A percentile compares a stretch with the other conserved stretches of the same genome.
These are phyloP conservation scores for Cancer borealis DNA, from an alignment of 2,888 invertebrate species.

Conservation along the genomic window DNA sequence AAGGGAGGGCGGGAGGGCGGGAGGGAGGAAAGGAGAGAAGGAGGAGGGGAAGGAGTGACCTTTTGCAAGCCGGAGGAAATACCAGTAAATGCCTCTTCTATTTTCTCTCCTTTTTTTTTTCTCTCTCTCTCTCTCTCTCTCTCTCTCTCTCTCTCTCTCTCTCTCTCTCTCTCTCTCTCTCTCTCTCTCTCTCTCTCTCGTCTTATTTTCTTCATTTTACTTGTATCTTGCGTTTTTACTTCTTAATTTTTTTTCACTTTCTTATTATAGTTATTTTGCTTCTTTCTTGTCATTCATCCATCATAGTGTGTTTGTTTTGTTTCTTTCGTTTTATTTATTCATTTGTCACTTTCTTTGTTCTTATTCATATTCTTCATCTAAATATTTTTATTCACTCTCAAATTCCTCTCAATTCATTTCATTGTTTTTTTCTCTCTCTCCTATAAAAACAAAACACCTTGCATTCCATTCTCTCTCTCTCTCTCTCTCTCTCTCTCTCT, in stretches of 20 bases:
- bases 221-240: background rate
- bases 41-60: background rate
- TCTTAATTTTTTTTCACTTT: background rate
- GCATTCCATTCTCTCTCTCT: background rate
- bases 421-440: background rate
- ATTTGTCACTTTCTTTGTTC: background rate
- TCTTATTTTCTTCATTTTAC: background rate
- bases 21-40: background rate
- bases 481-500: background rate
- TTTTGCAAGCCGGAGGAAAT: background rate
- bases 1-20: background rate
- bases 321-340: background rate
- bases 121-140: background rate
- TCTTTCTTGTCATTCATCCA: too few species aligned
- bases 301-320: too few species aligned
- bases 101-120: background rate
- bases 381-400: background rate
- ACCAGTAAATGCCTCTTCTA: background rate
- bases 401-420: background rate
- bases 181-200: constrained; percentile 5
- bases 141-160: constrained; percentile 34
- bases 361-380: background rate
- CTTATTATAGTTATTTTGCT: background rate
- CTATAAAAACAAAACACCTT: background rate
- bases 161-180: background rate